These are phyloP conservation scores for Mythimna albipuncta DNA, from an alignment of 2,888 invertebrate genomes.

Conservation along the genomic window DNA sequence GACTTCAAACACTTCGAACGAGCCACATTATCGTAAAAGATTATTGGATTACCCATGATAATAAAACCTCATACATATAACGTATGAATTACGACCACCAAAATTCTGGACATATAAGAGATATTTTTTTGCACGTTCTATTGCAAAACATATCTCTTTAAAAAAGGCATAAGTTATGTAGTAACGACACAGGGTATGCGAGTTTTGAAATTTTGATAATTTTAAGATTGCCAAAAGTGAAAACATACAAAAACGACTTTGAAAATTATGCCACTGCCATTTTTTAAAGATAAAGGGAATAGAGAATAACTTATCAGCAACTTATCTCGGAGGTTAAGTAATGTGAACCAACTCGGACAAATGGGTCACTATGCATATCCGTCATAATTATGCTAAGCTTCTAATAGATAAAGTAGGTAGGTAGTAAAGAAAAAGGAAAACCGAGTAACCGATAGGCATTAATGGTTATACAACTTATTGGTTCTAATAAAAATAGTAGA, in stretches of 20 bases:
- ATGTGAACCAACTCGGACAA: constrained; percentile 25
- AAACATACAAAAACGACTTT: neutral
- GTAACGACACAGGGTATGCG: neutral
- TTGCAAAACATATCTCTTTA: too few species aligned
- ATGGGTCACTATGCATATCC: constrained; percentile 32
- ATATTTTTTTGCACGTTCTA: neutral
- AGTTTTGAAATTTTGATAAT: neutral
- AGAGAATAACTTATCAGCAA: constrained; percentile 26
- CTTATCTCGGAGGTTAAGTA: constrained; percentile 50
- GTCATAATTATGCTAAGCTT: constrained; percentile 23
- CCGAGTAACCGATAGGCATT: neutral
- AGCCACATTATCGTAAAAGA: constrained; percentile 9
- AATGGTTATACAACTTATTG: neutral
- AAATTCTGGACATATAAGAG: neutral
- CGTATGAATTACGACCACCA: neutral
- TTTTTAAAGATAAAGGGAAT: constrained; percentile 31
- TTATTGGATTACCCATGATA: constrained; percentile 13
- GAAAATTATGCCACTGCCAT: constrained; percentile 15
- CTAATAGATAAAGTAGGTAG: constrained; percentile 11
- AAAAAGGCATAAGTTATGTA: neutral
- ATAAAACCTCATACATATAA: constrained; percentile 10
- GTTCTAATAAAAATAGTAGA: neutral
- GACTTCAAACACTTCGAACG: neutral
- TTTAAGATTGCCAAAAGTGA: neutral
- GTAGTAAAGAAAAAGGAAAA: constrained; percentile 11